A percentile compares a stretch with the other conserved stretches of the same genome.
These are phyloP conservation scores for Enchytraeus crypticus DNA, from an alignment of 2,888 invertebrate genomes.

Conservation along the genomic window DNA sequence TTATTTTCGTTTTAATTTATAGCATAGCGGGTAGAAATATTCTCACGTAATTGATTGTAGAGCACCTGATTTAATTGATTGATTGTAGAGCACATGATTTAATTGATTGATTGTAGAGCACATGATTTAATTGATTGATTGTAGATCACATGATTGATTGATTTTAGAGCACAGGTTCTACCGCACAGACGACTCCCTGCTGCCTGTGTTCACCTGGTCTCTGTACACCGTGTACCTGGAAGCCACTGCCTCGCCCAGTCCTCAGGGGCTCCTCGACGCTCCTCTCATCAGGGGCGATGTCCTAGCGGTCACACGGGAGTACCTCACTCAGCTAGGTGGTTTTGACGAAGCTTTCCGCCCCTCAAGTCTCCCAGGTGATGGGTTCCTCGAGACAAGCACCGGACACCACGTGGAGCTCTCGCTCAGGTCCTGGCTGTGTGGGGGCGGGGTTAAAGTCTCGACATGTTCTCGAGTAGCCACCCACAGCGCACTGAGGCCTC, in stretches of 20 bases:
- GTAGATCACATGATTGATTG: no score
- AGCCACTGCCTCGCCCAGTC: not conserved
- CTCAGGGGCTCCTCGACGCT: conserved; percentile 6
- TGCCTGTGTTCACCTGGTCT: conserved; percentile 20
- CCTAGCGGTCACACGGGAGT: conserved; percentile 23
- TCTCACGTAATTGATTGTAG: no score
- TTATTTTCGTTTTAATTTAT: no score
- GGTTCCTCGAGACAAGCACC: conserved; percentile 2
- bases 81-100: no score
- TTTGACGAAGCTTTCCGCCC: conserved; percentile 23
- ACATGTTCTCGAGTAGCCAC: conserved; percentile 28
- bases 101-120: no score
- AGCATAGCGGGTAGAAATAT: no score
- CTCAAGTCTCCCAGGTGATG: no score
- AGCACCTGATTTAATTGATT: no score
- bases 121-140: no score
- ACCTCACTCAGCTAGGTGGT: conserved; percentile 20
- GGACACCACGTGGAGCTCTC: conserved; percentile 28
- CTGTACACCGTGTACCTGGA: conserved; percentile 23
- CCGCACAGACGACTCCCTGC: conserved; percentile 18
- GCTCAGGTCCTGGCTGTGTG: conserved; percentile 29
- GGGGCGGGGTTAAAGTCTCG: conserved; percentile 21
- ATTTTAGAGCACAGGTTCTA: conserved; percentile 14
- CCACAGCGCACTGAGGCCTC: conserved; percentile 22
- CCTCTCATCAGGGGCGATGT: conserved; percentile 28